Conservation (phyloP, 1,140 invertebrate species). For the Drosophila pandora region DNA sequence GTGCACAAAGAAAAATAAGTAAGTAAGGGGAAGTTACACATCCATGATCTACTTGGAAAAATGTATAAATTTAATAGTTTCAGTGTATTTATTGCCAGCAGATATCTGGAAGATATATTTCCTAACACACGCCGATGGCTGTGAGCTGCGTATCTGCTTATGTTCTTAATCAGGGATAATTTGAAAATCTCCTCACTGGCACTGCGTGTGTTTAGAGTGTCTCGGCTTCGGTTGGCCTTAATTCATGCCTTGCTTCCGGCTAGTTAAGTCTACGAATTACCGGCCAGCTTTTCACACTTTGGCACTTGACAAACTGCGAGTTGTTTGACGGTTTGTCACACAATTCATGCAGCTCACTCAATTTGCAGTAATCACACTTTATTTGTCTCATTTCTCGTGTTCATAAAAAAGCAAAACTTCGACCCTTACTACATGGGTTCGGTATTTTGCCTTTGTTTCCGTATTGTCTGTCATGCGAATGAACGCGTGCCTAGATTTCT, state of each 20-base stretch:
- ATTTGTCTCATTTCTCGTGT: slow-evolving; percentile 74
- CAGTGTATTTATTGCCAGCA: no score
- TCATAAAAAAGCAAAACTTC: slow-evolving; percentile 62
- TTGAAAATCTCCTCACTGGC: slow-evolving; percentile 20
- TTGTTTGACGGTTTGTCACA: slow-evolving; percentile 40
- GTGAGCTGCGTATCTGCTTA: slow-evolving; percentile 5
- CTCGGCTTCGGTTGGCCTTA: slow-evolving; percentile 2
- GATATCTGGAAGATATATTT: neutral
- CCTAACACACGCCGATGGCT: neutral
- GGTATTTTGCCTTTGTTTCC: slow-evolving; percentile 29
- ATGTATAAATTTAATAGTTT: neutral
- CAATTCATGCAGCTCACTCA: slow-evolving; percentile 68
- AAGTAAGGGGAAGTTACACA: no score
- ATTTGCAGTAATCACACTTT: slow-evolving; percentile 79
- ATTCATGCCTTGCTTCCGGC: slow-evolving; percentile 12
- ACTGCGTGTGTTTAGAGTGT: slow-evolving; percentile 1
- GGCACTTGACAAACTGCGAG: slow-evolving; percentile 5
- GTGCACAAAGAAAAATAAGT: neutral
- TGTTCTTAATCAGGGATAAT: slow-evolving; percentile 23
- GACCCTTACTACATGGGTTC: slow-evolving; percentile 7
- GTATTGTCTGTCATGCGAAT: slow-evolving; percentile 60
- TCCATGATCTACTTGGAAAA: neutral
- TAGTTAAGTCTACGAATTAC: slow-evolving; percentile 17
- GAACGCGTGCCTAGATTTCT: slow-evolving; percentile 73
- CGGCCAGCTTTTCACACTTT: slow-evolving; percentile 21